These are phyloP conservation scores for Gopherus flavomarginatus DNA, from an alignment of 2,113 vertebrate species.

Conservation along the genomic window DNA sequence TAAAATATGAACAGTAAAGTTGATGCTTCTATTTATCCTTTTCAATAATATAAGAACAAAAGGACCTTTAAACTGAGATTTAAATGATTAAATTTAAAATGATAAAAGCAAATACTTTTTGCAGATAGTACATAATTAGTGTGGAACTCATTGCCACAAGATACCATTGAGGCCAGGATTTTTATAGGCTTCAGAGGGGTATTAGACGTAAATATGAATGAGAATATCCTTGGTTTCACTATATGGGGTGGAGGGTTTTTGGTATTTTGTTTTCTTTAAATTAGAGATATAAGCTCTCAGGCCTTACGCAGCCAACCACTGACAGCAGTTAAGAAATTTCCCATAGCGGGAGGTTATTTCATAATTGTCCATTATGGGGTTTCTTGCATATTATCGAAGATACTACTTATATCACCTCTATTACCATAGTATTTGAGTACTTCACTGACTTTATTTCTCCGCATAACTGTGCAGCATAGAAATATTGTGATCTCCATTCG, in stretches of 20 bases:
- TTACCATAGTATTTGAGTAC: background rate
- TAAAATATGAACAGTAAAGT: background rate
- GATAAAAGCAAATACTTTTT: background rate
- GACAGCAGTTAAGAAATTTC: background rate
- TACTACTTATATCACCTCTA: background rate
- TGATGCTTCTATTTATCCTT: background rate
- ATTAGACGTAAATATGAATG: background rate
- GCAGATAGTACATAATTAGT: background rate
- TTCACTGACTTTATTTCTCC: background rate
- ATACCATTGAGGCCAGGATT: background rate
- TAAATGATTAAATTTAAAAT: accelerated
- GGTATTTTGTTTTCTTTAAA: too few species aligned
- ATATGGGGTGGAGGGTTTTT: background rate
- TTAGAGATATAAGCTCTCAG: background rate
- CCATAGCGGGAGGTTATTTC: background rate
- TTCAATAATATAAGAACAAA: background rate
- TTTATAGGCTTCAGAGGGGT: background rate
- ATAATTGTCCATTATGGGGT: background rate
- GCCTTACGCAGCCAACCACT: background rate
- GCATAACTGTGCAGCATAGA: background rate
- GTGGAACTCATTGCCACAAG: background rate
- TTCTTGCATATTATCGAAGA: background rate
- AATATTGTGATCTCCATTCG: background rate
- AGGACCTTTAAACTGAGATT: background rate
- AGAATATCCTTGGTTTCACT: background rate